phyloP scores from a whole-genome alignment of 2,888 invertebrate genomes.

The Venusia cambrica region DNA sequence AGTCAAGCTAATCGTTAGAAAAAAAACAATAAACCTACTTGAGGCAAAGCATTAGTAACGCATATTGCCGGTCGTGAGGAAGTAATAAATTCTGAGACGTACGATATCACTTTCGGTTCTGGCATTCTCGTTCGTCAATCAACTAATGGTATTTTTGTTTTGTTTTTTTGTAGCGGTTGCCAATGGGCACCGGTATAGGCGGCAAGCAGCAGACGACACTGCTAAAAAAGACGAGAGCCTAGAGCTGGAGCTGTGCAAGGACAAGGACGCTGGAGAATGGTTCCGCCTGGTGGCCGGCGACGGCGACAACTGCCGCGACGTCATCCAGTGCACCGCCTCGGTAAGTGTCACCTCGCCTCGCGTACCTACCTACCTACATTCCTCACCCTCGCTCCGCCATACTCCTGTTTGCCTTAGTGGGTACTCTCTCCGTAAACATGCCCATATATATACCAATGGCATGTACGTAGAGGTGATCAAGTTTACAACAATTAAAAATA shows the following conservation, averaged over 20 bases:
- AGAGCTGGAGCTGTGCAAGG: slow-evolving; percentile 94
- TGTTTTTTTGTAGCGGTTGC: slow-evolving; percentile 57
- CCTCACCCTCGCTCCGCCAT: slow-evolving; percentile 32
- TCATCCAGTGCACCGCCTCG: slow-evolving; percentile 96
- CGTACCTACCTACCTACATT: slow-evolving; percentile 33
- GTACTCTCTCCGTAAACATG: slow-evolving; percentile 23
- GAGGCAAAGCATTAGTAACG: slow-evolving; percentile 18
- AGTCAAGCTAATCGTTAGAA: too few species aligned
- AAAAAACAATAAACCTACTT: slow-evolving; percentile 36
- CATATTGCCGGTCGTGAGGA: slow-evolving; percentile 10
- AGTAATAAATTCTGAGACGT: slow-evolving; percentile 7
- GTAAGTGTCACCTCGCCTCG: slow-evolving; percentile 83
- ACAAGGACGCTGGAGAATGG: slow-evolving; percentile 97
- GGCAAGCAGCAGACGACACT: slow-evolving; percentile 85
- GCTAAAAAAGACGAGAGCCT: slow-evolving; percentile 92
- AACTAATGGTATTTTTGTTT: slow-evolving; percentile 33
- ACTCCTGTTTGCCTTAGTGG: slow-evolving; percentile 10
- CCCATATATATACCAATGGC: slow-evolving; percentile 21
- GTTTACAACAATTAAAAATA: slow-evolving; percentile 7
- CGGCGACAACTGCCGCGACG: slow-evolving; percentile 95
- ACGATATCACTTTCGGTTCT: slow-evolving; percentile 18
- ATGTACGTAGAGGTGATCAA: slow-evolving; percentile 15
- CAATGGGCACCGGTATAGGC: slow-evolving; percentile 81
- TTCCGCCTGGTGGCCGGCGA: slow-evolving; percentile 94
- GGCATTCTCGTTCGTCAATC: slow-evolving; percentile 7